Conservation (phyloP, 2,797 vertebrate species). For the Linurgus olivaceus region DNA sequence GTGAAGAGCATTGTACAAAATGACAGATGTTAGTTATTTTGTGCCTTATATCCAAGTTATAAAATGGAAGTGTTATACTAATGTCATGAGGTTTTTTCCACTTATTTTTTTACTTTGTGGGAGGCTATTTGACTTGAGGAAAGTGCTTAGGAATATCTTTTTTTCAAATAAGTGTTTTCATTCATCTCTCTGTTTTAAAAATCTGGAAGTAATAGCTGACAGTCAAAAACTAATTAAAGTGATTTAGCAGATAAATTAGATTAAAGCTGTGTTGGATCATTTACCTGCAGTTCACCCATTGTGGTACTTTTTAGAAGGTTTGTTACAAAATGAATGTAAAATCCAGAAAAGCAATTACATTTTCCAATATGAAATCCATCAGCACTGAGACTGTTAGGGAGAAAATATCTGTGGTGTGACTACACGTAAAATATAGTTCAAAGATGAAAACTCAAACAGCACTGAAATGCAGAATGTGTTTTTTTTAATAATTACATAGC, state of each 20-base stretch:
- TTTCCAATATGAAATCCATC: constrained; percentile 14
- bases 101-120: not conserved
- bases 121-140: not conserved
- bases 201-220: not conserved
- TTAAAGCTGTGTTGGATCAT: constrained; percentile 22
- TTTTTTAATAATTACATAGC: constrained; percentile 2
- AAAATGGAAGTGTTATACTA: not conserved
- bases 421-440: not conserved
- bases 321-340: constrained; percentile 16
- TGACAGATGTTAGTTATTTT: not conserved
- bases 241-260: constrained; percentile 23
- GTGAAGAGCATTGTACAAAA: not conserved
- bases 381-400: not conserved
- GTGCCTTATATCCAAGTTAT: not conserved
- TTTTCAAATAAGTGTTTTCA: not conserved
- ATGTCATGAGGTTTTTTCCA: accelerated
- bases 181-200: not conserved
- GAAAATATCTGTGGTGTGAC: constrained; percentile 17
- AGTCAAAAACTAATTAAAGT: constrained; percentile 7
- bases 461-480: not conserved
- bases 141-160: not conserved
- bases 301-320: constrained; percentile 18
- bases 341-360: constrained; percentile 24
- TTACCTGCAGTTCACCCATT: constrained; percentile 7
- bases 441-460: not conserved